phyloP scores from a whole-genome alignment of 92 coral and sea anemone species.

The Paramuricea clavata region DNA sequence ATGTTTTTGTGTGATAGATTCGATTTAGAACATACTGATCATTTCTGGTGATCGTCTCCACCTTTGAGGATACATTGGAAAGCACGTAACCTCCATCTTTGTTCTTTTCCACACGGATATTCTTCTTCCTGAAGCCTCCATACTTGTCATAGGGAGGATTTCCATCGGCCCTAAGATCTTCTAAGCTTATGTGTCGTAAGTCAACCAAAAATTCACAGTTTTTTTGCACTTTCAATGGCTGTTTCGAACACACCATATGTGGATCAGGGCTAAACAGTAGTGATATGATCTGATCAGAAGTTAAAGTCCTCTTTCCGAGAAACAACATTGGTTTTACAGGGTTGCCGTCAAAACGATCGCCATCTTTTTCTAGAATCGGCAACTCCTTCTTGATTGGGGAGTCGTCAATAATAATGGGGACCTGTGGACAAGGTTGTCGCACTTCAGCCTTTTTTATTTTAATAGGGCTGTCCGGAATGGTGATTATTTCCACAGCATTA shows the following conservation, averaged over 20 bases:
- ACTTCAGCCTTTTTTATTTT: not conserved
- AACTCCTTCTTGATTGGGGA: constrained; percentile 31
- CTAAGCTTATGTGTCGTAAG: constrained; percentile 26
- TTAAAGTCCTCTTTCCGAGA: constrained; percentile 1
- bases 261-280: constrained; percentile 18
- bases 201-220: constrained; percentile 13
- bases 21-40: constrained; percentile 21
- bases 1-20: constrained; percentile 43
- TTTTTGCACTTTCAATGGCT: constrained; percentile 34
- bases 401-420: constrained; percentile 26
- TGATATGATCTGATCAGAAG: constrained; percentile 2
- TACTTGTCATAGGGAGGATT: constrained; percentile 32
- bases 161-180: constrained; percentile 32
- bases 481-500: not conserved
- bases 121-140: constrained; percentile 35
- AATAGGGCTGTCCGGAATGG: constrained; percentile 24
- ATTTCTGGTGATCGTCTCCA: not conserved
- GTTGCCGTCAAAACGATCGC: constrained; percentile 23
- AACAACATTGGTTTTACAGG: constrained; percentile 16
- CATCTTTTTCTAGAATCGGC: not conserved
- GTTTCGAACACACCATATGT: constrained; percentile 22
- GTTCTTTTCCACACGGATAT: constrained; percentile 5
- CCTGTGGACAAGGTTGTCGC: not conserved
- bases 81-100: constrained; percentile 14
- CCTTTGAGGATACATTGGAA: constrained; percentile 9